phyloP scores from a whole-genome alignment of 2,113 vertebrate genomes.

The Cathartes aura region DNA sequence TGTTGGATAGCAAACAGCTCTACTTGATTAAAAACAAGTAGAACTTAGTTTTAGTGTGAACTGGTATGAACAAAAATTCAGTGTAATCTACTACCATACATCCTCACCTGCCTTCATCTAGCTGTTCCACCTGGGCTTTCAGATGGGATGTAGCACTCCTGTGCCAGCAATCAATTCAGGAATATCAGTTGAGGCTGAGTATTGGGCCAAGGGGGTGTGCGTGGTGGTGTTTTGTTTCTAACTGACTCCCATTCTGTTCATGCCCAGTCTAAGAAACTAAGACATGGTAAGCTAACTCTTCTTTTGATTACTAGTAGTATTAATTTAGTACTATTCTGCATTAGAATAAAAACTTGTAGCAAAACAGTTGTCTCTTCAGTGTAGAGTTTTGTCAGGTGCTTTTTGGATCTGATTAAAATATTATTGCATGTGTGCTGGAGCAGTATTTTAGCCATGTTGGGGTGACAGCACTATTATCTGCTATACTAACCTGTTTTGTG shows the following conservation, averaged over 20 bases:
- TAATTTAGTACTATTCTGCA: neutral
- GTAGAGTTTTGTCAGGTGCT: neutral
- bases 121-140: neutral
- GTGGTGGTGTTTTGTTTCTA: neutral
- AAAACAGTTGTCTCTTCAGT: neutral
- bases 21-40: neutral
- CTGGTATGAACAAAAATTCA: neutral
- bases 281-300: neutral
- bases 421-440: neutral
- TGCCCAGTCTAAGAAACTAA: neutral
- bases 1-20: neutral
- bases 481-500: neutral
- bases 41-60: neutral
- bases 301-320: neutral
- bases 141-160: neutral
- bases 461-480: neutral
- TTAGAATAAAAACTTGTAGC: neutral
- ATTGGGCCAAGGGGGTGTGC: accelerated
- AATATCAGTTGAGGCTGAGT: neutral
- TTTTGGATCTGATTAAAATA: neutral
- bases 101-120: neutral
- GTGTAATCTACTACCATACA: neutral
- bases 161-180: neutral
- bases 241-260: neutral
- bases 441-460: neutral